A percentile compares a stretch with the other conserved stretches of the same genome.
phyloP scores from a whole-genome alignment of 2,113 vertebrate species.

The Thunnus thynnus region DNA sequence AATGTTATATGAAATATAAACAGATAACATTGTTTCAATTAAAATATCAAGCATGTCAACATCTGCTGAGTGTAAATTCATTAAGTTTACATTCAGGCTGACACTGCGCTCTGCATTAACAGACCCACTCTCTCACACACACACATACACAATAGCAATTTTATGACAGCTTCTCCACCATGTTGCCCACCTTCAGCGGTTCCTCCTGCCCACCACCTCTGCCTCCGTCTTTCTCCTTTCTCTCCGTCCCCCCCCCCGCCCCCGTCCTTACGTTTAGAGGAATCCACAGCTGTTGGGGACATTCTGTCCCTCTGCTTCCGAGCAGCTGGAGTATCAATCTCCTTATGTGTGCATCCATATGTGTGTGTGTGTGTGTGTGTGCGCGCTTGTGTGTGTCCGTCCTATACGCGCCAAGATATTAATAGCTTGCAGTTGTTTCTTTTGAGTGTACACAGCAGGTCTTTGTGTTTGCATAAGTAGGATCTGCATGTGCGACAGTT shows the following conservation, averaged over 20 bases:
- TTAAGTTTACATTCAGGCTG: neutral
- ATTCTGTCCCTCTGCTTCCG: constrained; percentile 80
- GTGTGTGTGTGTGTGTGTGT: constrained; percentile 30
- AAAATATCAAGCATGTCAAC: neutral
- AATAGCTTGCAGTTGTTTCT: constrained; percentile 80
- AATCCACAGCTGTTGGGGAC: constrained; percentile 83
- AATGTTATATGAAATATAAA: constrained; percentile 1
- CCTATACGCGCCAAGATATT: constrained; percentile 68
- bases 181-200: constrained; percentile 21
- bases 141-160: neutral
- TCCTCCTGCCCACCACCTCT: constrained; percentile 34
- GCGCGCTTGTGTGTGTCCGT: constrained; percentile 51
- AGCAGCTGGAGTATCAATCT: constrained; percentile 83
- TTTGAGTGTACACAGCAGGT: constrained; percentile 75
- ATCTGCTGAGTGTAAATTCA: neutral
- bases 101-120: neutral
- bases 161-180: neutral
- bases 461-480: constrained; percentile 80
- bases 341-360: constrained; percentile 58
- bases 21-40: neutral
- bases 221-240: neutral
- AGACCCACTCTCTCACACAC: neutral
- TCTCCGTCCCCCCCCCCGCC: constrained; percentile 1
- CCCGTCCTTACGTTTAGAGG: constrained; percentile 55
- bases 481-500: constrained; percentile 73